phyloP scores from a whole-genome alignment of 1,140 invertebrate species.

The Lanistes nyassanus region DNA sequence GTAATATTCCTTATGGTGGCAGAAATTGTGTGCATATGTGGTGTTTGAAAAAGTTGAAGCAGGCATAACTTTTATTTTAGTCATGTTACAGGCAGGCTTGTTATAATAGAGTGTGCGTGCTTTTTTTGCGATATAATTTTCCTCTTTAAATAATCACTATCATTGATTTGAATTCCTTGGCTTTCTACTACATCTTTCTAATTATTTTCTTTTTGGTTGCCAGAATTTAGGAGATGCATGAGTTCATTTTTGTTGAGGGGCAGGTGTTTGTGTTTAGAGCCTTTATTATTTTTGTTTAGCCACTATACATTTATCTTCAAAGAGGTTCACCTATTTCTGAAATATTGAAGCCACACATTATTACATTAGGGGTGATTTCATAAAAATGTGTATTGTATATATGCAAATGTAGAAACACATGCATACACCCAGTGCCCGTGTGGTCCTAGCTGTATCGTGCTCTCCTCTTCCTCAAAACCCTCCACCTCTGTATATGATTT shows the following conservation, averaged over 20 bases:
- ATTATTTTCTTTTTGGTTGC: neutral
- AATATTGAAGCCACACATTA: neutral
- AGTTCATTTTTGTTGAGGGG: neutral
- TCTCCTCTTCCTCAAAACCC: no score
- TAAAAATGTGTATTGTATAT: no score
- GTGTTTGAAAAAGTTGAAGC: neutral
- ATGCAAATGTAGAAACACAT: no score
- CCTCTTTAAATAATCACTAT: neutral
- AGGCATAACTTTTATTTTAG: neutral
- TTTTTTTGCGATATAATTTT: no score
- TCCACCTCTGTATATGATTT: no score
- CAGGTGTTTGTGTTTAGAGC: no score
- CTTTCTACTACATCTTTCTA: neutral
- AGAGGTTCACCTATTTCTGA: neutral
- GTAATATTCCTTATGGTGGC: constrained; percentile 3
- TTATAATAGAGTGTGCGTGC: no score
- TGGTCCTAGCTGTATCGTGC: no score
- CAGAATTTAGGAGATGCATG: neutral
- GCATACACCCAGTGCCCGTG: no score
- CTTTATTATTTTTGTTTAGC: neutral
- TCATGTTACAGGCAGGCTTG: neutral
- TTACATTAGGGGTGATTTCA: no score
- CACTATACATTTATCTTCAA: neutral
- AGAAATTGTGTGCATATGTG: neutral
- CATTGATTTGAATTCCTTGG: neutral